A percentile compares a stretch with the other conserved stretches of the same genome.
Evolutionary conservation across 2,888 invertebrate species (phyloP).

Genomic region (Cerastoderma edule): DNA sequence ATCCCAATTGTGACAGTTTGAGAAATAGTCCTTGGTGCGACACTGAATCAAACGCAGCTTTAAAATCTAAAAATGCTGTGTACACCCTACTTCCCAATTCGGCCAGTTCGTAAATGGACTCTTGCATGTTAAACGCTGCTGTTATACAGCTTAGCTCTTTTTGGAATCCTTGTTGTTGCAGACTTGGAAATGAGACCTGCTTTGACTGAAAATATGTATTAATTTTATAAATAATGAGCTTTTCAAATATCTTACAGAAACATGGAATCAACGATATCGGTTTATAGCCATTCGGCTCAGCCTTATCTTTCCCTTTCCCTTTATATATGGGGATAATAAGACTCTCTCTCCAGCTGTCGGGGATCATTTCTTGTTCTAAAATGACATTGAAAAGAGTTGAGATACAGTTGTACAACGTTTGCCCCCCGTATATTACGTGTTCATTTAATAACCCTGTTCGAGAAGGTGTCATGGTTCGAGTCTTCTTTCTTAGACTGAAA

Average conservation of each 20-base stretch:
- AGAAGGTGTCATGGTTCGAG: background rate
- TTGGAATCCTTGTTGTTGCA: constrained; percentile 30
- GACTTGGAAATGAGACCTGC: background rate
- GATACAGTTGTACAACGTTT: background rate
- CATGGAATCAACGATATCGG: constrained; percentile 9
- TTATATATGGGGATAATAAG: background rate
- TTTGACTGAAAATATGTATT: background rate
- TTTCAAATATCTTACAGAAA: constrained; percentile 15
- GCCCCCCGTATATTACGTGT: background rate
- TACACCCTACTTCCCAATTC: constrained; percentile 7
- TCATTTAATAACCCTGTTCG: background rate
- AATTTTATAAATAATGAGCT: background rate
- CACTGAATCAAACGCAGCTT: constrained; percentile 25
- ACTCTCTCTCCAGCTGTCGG: no score
- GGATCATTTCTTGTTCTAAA: background rate
- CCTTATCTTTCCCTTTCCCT: background rate
- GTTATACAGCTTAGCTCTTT: constrained; percentile 23
- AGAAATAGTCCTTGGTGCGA: constrained; percentile 20
- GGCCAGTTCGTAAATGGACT: constrained; percentile 10
- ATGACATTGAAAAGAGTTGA: background rate
- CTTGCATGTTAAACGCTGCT: constrained; percentile 26
- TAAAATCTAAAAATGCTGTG: constrained; percentile 13
- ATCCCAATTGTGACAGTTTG: constrained; percentile 17
- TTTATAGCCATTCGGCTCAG: background rate
- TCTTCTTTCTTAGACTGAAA: background rate